These are phyloP conservation scores for Coecobrya sp. DNA, from an alignment of 2,888 invertebrate species.

Conservation along the genomic window DNA sequence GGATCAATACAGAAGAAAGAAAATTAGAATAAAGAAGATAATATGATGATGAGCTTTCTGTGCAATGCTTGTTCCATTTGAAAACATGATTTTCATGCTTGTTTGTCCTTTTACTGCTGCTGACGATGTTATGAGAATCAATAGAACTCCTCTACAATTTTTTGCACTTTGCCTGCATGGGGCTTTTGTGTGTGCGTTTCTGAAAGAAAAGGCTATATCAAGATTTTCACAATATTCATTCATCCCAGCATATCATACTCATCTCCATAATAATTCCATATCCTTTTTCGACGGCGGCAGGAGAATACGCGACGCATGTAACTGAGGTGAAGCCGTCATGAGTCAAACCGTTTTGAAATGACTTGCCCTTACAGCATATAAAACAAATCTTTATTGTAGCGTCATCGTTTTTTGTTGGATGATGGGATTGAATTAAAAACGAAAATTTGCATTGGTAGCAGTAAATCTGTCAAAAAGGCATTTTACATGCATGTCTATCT, in stretches of 20 bases:
- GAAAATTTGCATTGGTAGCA: conserved; percentile 2
- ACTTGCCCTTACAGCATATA: conserved; percentile 20
- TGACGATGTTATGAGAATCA: too few relatives aligned
- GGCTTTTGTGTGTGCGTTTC: neutral
- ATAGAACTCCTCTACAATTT: neutral
- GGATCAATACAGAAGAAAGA: neutral
- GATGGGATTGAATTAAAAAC: conserved; percentile 10
- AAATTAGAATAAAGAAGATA: neutral
- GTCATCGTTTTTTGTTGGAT: neutral
- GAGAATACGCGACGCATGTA: neutral
- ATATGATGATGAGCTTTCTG: neutral
- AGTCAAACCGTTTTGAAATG: neutral
- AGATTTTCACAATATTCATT: conserved; percentile 6
- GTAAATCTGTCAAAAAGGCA: conserved; percentile 31
- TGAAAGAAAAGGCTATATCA: neutral
- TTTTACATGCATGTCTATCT: neutral
- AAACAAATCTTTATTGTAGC: neutral
- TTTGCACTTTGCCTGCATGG: neutral
- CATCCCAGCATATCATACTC: neutral
- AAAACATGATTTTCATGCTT: conserved; percentile 3
- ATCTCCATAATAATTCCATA: conserved; percentile 28
- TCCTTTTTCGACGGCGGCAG: neutral
- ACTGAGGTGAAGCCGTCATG: neutral
- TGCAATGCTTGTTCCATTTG: neutral
- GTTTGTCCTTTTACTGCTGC: neutral